Evolutionary conservation across 2,797 vertebrate species (phyloP).

Genomic region (Sebastes matsubarae): DNA sequence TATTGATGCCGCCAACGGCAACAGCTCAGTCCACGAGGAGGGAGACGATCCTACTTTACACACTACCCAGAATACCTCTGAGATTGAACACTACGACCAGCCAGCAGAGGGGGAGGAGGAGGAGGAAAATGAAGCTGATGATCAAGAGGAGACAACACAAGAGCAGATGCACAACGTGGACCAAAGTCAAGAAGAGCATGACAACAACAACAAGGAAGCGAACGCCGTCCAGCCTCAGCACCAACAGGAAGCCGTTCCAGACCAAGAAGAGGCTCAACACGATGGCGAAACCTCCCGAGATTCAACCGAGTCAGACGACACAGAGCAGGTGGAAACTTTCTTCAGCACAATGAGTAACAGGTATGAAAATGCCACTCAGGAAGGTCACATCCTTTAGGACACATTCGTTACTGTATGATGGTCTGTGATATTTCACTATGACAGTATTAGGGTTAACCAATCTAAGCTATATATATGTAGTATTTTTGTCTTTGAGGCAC

Average conservation of each 20-base stretch:
- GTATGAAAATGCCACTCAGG: conserved; percentile 82
- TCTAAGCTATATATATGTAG: conserved; percentile 49
- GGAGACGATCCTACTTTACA: conserved; percentile 31
- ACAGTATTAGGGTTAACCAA: conserved; percentile 50
- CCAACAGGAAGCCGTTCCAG: conserved; percentile 41
- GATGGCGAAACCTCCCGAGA: conserved; percentile 43
- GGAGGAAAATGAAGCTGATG: conserved; percentile 31
- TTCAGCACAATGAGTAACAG: conserved; percentile 98
- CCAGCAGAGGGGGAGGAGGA: conserved; percentile 40
- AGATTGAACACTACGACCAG: conserved; percentile 48
- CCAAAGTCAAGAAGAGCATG: conserved; percentile 49
- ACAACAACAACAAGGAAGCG: conserved; percentile 35
- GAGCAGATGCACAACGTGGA: conserved; percentile 54
- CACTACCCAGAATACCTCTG: conserved; percentile 53
- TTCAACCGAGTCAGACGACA: conserved; percentile 56
- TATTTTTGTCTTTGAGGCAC: conserved; percentile 40
- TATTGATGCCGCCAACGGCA: conserved; percentile 24
- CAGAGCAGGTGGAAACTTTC: conserved; percentile 89
- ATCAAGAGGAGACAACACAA: conserved; percentile 43
- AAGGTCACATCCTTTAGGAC: conserved; percentile 69
- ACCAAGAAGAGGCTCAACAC: conserved; percentile 37
- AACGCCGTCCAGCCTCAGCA: conserved; percentile 18
- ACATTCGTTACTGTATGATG: conserved; percentile 1
- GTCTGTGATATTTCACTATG: conserved; percentile 36
- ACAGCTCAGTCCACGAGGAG: conserved; percentile 48